phyloP scores from a whole-genome alignment of 2,888 invertebrate genomes.

The Torymus texanus region DNA sequence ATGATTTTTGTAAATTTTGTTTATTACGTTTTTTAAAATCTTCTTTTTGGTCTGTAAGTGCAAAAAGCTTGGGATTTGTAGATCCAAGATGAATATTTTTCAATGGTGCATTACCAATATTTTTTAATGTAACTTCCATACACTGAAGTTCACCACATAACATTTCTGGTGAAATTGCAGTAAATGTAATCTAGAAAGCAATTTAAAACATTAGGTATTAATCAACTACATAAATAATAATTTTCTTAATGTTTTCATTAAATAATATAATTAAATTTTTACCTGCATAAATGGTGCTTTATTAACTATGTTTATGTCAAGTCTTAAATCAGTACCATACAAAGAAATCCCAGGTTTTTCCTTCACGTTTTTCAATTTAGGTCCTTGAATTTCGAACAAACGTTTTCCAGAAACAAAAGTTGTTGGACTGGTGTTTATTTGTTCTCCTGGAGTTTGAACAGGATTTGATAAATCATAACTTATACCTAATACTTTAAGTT shows the following conservation, averaged over 20 bases:
- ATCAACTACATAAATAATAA: conserved; percentile 25
- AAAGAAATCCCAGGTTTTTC: conserved; percentile 76
- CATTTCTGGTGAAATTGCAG: conserved; percentile 81
- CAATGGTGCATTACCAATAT: conserved; percentile 82
- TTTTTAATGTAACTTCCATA: conserved; percentile 82
- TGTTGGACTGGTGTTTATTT: conserved; percentile 63
- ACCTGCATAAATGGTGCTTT: conserved; percentile 90
- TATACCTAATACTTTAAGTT: conserved; percentile 84
- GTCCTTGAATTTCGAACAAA: conserved; percentile 77
- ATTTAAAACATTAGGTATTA: conserved; percentile 25
- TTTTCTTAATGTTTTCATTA: conserved; percentile 1
- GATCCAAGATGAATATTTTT: conserved; percentile 81
- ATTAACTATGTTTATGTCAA: conserved; percentile 86
- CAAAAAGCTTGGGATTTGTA: conserved; percentile 82
- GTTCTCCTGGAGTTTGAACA: conserved; percentile 54
- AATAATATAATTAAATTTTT: conserved; percentile 54
- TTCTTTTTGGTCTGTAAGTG: conserved; percentile 73
- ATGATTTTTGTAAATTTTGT: not conserved
- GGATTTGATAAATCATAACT: conserved; percentile 79
- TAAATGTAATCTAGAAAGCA: conserved; percentile 80
- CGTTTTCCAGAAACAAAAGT: conserved; percentile 80
- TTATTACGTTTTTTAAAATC: conserved; percentile 56
- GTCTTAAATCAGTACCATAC: conserved; percentile 81
- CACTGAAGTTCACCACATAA: conserved; percentile 85
- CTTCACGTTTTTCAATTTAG: conserved; percentile 77